Evolutionary conservation across 2,113 vertebrate species (phyloP).

Genomic region (Microtus richardsoni): DNA sequence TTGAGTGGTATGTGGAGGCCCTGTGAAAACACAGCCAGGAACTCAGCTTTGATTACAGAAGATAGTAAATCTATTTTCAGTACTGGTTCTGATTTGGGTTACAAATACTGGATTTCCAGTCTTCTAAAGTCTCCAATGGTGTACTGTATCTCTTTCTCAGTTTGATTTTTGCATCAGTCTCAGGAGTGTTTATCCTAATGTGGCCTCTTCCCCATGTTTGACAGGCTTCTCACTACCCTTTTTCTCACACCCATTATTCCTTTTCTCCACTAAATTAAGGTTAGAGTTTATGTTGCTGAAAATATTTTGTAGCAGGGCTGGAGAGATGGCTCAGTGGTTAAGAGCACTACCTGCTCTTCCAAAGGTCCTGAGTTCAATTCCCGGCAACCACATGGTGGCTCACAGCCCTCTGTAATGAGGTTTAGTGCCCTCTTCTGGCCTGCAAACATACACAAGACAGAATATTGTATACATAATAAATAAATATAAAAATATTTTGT

Average conservation of each 20-base stretch:
- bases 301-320: not conserved
- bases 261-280: constrained; percentile 5
- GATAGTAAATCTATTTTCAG: not conserved
- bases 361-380: too few species aligned
- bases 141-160: not conserved
- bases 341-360: too few species aligned
- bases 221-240: constrained; percentile 7
- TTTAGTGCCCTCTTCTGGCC: too few species aligned
- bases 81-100: constrained; percentile 30
- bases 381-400: too few species aligned
- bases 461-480: too few species aligned
- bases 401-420: too few species aligned
- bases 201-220: not conserved
- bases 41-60: not conserved
- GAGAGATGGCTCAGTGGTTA: too few species aligned
- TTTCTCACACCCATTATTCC: constrained; percentile 25
- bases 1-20: constrained; percentile 38
- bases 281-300: constrained; percentile 32
- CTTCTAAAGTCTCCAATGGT: not conserved
- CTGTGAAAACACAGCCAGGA: constrained; percentile 9
- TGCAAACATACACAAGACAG: too few species aligned
- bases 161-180: not conserved
- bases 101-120: constrained; percentile 54
- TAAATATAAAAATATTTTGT: not conserved
- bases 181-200: not conserved